These are phyloP conservation scores for Cataglyphis altisquamis DNA, from an alignment of 2,888 invertebrate species.

Conservation along the genomic window DNA sequence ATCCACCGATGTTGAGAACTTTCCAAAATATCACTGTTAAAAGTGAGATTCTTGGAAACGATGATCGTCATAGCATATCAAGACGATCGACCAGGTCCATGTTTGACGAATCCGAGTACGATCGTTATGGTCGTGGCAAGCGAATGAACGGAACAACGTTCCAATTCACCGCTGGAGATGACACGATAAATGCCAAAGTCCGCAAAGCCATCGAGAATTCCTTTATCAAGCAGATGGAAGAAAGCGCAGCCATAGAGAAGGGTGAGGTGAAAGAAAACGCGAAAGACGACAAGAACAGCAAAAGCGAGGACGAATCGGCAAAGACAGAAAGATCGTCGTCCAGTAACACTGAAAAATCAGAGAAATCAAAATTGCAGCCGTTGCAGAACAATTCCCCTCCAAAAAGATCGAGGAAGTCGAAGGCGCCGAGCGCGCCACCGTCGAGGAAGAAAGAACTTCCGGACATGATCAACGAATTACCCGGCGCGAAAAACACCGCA, in stretches of 20 bases:
- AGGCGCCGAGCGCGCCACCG: slow-evolving; percentile 57
- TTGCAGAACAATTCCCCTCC: slow-evolving; percentile 4
- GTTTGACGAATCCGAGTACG: slow-evolving; percentile 79
- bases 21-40: slow-evolving; percentile 80
- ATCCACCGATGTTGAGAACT: slow-evolving; percentile 77
- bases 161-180: slow-evolving; percentile 58
- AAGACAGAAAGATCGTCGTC: slow-evolving; percentile 38
- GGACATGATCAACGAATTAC: slow-evolving; percentile 83
- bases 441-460: slow-evolving; percentile 75
- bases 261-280: background rate
- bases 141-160: slow-evolving; percentile 7
- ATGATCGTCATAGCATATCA: slow-evolving; percentile 80
- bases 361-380: background rate
- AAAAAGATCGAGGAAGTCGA: slow-evolving; percentile 60
- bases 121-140: slow-evolving; percentile 74
- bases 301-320: slow-evolving; percentile 25
- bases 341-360: slow-evolving; percentile 4
- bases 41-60: slow-evolving; percentile 82
- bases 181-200: slow-evolving; percentile 80
- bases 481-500: slow-evolving; percentile 78
- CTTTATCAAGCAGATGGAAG: slow-evolving; percentile 83
- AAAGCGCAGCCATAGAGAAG: slow-evolving; percentile 73
- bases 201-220: slow-evolving; percentile 83
- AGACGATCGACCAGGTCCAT: slow-evolving; percentile 82
- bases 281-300: background rate